These are phyloP conservation scores for Accipiter cooperii DNA, from an alignment of 2,113 vertebrate species.

Conservation along the genomic window DNA sequence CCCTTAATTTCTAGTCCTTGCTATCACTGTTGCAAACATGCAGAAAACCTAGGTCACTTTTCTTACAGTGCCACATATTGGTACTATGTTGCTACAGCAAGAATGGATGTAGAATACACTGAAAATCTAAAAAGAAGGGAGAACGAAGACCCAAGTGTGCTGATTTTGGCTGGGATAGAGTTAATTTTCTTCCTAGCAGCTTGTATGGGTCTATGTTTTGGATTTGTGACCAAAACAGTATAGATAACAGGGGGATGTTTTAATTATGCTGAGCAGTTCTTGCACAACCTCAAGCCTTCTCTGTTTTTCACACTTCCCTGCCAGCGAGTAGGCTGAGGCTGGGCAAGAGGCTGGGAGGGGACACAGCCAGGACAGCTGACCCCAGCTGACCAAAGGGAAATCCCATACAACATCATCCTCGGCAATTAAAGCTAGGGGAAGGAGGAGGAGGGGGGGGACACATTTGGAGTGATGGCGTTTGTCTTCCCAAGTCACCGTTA, in stretches of 20 bases:
- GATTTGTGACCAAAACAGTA: not conserved
- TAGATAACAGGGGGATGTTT: not conserved
- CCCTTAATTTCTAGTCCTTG: not conserved
- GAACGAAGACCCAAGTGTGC: not conserved
- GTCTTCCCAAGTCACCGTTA: not conserved
- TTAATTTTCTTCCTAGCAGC: not conserved
- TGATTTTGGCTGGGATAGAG: not conserved
- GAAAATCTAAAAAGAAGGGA: not conserved
- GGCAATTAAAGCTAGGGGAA: not conserved
- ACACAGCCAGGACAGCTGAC: not conserved
- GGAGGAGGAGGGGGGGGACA: not conserved
- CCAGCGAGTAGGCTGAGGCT: not conserved
- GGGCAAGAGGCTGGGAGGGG: not conserved
- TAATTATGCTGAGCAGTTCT: not conserved
- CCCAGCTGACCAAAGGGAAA: not conserved
- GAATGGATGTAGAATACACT: not conserved
- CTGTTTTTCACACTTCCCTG: not conserved
- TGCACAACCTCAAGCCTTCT: not conserved
- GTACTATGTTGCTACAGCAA: not conserved
- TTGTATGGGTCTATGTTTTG: not conserved
- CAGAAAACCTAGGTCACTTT: not conserved
- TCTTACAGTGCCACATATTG: not conserved
- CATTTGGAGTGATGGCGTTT: fast-evolving
- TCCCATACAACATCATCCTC: not conserved
- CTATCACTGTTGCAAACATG: not conserved